phyloP scores from a whole-genome alignment of 1,140 invertebrate genomes.

The Drosophila tropicalis region DNA sequence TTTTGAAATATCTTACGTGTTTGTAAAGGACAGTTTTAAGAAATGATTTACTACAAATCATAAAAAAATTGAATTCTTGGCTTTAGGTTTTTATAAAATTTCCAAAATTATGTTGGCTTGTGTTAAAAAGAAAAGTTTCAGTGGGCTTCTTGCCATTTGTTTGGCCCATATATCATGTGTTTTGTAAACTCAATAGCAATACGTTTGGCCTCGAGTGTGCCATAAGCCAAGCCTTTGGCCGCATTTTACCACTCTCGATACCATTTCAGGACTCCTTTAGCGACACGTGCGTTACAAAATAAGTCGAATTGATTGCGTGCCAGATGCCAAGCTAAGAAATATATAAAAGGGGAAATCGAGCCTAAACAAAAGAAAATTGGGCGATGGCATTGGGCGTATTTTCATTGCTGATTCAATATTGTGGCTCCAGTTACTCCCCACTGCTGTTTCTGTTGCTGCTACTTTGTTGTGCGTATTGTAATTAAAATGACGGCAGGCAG shows the following conservation, averaged over 20 bases:
- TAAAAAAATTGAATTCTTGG: too few relatives aligned
- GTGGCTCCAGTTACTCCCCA: background rate
- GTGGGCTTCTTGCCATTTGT: slow-evolving; percentile 22
- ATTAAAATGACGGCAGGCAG: slow-evolving; percentile 73
- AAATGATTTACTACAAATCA: too few relatives aligned
- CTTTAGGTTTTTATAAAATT: background rate
- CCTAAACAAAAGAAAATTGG: slow-evolving; percentile 20
- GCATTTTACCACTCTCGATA: background rate
- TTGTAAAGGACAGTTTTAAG: too few relatives aligned
- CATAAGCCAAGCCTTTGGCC: slow-evolving; percentile 38
- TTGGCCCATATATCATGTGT: slow-evolving; percentile 61
- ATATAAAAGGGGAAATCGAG: slow-evolving; percentile 43
- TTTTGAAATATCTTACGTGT: background rate
- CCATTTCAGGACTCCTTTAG: slow-evolving; percentile 32
- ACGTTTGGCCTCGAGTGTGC: slow-evolving; percentile 33
- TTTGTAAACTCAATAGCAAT: slow-evolving; percentile 54
- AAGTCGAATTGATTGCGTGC: slow-evolving; percentile 76
- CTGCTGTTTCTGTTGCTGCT: slow-evolving; percentile 16
- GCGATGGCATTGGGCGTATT: slow-evolving; percentile 8
- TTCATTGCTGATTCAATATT: slow-evolving; percentile 10
- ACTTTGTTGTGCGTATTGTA: slow-evolving; percentile 55
- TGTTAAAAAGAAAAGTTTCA: background rate
- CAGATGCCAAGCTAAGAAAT: slow-evolving; percentile 42
- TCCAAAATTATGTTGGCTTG: slow-evolving; percentile 36
- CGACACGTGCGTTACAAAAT: slow-evolving; percentile 46